Evolutionary conservation across 2,888 invertebrate species (phyloP).

Genomic region (Andrena minutula): DNA sequence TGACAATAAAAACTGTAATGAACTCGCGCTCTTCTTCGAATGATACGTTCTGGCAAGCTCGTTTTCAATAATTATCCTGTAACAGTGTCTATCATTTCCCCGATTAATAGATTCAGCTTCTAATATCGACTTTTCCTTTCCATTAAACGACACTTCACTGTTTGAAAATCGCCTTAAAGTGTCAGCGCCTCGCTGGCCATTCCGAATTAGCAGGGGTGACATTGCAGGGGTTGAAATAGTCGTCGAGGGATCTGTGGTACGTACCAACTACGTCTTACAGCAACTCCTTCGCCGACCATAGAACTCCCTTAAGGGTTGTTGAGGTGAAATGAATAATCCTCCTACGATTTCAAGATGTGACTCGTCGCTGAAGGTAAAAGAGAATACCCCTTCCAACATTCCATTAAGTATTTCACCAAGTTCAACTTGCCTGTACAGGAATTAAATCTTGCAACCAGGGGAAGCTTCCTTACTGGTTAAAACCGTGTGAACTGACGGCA

Average conservation of each 20-base stretch:
- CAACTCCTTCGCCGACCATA: constrained; percentile 55
- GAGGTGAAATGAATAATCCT: constrained; percentile 72
- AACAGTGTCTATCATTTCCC: too few species aligned
- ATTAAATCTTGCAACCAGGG: neutral
- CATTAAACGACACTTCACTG: neutral
- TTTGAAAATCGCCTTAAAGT: constrained; percentile 47
- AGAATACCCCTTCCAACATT: constrained; percentile 8
- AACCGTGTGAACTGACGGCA: neutral
- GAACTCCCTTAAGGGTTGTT: constrained; percentile 69
- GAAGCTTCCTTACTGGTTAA: neutral
- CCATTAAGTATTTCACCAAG: constrained; percentile 5
- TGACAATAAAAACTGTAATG: too few species aligned
- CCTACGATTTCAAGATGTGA: constrained; percentile 54
- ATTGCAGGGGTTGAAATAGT: constrained; percentile 64
- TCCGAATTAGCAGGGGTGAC: constrained; percentile 61
- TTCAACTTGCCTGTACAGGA: neutral
- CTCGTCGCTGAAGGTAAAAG: constrained; percentile 26
- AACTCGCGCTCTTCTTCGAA: too few species aligned
- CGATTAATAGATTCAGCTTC: too few species aligned
- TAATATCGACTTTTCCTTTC: constrained; percentile 1
- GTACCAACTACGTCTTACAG: constrained; percentile 53
- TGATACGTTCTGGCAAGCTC: too few species aligned
- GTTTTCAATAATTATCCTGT: neutral
- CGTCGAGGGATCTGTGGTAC: constrained; percentile 65
- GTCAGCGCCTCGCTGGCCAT: constrained; percentile 48